These are phyloP conservation scores for Drosophila melanica DNA, from an alignment of 1,140 invertebrate species.

Conservation along the genomic window DNA sequence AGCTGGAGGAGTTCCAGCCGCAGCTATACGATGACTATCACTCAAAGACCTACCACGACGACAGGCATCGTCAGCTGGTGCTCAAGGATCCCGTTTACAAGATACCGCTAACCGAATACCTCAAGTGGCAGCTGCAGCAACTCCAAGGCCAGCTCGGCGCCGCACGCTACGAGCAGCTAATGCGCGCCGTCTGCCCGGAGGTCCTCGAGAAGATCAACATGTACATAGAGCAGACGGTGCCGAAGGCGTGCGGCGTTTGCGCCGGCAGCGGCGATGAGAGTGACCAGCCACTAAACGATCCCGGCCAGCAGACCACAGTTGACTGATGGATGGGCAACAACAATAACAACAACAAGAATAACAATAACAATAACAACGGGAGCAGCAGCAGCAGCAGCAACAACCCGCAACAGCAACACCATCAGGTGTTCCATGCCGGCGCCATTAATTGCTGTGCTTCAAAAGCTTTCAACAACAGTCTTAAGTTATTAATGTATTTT, in stretches of 20 bases:
- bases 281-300: constrained; percentile 11
- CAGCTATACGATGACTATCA: constrained; percentile 68
- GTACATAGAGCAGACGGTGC: constrained; percentile 76
- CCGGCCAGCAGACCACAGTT: background rate
- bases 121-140: constrained; percentile 87
- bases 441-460: constrained; percentile 68
- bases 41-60: constrained; percentile 80
- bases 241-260: constrained; percentile 67
- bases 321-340: constrained; percentile 27
- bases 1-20: constrained; percentile 69
- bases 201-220: constrained; percentile 87
- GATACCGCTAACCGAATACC: constrained; percentile 88
- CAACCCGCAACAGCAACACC: background rate
- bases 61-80: constrained; percentile 86
- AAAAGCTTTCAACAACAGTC: constrained; percentile 71
- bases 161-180: constrained; percentile 88
- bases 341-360: background rate
- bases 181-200: constrained; percentile 88
- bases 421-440: constrained; percentile 12
- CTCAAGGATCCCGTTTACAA: constrained; percentile 89
- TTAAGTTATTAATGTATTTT: constrained; percentile 80
- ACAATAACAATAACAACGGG: constrained; percentile 4
- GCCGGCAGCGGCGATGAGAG: constrained; percentile 44
- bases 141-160: constrained; percentile 87
- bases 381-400: constrained; percentile 8